These are phyloP conservation scores for Stomorhina lunata DNA, from an alignment of 2,888 invertebrate species.

Conservation along the genomic window DNA sequence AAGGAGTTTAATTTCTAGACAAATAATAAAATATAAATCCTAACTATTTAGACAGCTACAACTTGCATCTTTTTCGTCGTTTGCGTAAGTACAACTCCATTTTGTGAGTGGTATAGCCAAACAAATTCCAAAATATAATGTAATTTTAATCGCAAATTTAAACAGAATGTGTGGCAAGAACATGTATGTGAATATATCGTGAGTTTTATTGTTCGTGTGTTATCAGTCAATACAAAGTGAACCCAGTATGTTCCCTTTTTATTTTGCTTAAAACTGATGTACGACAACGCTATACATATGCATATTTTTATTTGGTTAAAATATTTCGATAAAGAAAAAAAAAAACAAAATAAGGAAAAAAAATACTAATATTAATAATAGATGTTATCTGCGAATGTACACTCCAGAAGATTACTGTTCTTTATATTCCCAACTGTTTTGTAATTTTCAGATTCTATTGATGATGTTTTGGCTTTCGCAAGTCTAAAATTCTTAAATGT, in stretches of 20 bases:
- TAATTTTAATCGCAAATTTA: neutral
- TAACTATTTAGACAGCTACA: neutral
- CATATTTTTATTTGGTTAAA: too few species aligned
- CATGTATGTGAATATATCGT: neutral
- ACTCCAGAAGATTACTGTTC: too few species aligned
- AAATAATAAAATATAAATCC: neutral
- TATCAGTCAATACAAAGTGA: too few species aligned
- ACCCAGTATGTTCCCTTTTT: neutral
- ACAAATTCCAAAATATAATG: neutral
- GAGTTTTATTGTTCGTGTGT: conserved; percentile 14
- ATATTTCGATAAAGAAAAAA: too few species aligned
- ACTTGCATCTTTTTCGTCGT: conserved; percentile 14
- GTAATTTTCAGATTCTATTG: too few species aligned
- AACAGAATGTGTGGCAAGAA: neutral
- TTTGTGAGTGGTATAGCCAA: neutral
- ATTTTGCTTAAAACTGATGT: neutral
- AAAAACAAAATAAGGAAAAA: too few species aligned
- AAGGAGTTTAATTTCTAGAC: neutral
- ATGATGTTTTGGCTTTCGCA: too few species aligned
- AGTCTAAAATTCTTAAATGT: too few species aligned
- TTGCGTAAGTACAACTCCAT: conserved; percentile 45
- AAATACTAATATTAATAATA: too few species aligned
- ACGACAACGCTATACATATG: too few species aligned
- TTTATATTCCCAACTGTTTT: too few species aligned
- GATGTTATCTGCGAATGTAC: too few species aligned